A percentile compares a stretch with the other conserved stretches of the same genome.
phyloP scores from a whole-genome alignment of 2,888 invertebrate genomes.

The Leptopterna dolabrata region DNA sequence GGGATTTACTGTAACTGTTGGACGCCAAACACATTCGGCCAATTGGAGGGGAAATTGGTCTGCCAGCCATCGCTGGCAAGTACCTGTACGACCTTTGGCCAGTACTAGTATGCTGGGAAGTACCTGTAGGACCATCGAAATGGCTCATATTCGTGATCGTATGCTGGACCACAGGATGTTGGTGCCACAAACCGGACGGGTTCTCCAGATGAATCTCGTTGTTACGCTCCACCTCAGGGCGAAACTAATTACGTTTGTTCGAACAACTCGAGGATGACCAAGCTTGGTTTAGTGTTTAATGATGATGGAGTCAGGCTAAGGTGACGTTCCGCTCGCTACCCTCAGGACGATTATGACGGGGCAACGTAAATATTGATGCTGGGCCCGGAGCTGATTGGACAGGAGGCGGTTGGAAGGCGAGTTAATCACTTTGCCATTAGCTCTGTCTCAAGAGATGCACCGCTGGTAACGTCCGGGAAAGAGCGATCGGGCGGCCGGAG shows the following conservation, averaged over 20 bases:
- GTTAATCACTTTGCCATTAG: slow-evolving; percentile 40
- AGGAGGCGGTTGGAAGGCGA: slow-evolving; percentile 37
- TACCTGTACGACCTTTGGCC: no score
- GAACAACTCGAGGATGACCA: slow-evolving; percentile 28
- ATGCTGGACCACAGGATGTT: no score
- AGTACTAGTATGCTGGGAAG: no score
- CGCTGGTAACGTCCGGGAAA: slow-evolving; percentile 1
- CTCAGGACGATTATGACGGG: slow-evolving; percentile 33
- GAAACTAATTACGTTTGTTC: slow-evolving; percentile 1
- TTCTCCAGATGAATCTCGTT: no score
- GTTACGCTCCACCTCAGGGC: no score
- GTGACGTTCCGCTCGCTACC: slow-evolving; percentile 47
- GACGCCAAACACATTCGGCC: no score
- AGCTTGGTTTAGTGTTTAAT: slow-evolving; percentile 32
- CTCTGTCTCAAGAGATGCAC: neutral
- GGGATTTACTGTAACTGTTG: no score
- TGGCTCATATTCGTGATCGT: no score
- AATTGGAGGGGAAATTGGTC: no score
- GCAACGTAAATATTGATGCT: slow-evolving; percentile 47
- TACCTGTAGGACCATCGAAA: no score
- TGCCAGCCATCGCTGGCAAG: no score
- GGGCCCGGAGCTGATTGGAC: slow-evolving; percentile 39
- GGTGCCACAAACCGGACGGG: no score
- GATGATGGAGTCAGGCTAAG: slow-evolving; percentile 43
- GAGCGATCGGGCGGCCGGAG: neutral